Evolutionary conservation across 1,140 invertebrate genomes (phyloP).

Genomic region (Tetragnatha versicolor): DNA sequence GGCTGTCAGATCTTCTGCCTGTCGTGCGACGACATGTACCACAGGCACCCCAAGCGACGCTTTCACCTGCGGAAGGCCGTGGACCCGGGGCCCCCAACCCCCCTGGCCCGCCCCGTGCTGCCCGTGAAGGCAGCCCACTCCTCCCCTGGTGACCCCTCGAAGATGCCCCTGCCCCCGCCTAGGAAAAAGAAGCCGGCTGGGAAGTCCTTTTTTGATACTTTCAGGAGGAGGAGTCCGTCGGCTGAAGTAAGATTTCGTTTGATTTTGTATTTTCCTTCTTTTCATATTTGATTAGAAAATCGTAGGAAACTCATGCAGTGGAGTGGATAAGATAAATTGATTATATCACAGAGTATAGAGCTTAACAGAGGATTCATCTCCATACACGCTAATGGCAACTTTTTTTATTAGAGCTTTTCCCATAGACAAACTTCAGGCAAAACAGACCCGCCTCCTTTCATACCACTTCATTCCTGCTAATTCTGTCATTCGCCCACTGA

Average conservation of each 20-base stretch:
- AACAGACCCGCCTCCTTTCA: no score
- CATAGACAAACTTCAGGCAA: no score
- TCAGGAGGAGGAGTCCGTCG: conserved; percentile 37
- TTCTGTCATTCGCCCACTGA: no score
- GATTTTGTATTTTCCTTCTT: not conserved
- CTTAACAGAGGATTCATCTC: no score
- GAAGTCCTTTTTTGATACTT: conserved; percentile 47
- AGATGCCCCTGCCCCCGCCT: conserved; percentile 82
- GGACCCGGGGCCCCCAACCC: conserved; percentile 23
- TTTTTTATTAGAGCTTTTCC: no score
- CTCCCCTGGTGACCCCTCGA: conserved; percentile 65
- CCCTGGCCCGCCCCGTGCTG: conserved; percentile 19
- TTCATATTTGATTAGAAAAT: not conserved
- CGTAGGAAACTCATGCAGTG: no score
- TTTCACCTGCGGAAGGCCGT: conserved; percentile 75
- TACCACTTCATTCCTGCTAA: no score
- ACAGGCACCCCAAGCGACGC: conserved; percentile 86
- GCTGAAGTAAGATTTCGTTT: conserved; percentile 16
- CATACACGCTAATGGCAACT: no score
- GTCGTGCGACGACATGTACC: conserved; percentile 92
- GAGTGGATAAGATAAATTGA: no score
- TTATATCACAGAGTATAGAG: no score
- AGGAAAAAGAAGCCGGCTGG: conserved; percentile 70
- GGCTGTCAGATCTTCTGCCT: conserved; percentile 74
- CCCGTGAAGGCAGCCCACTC: conserved; percentile 29